Percentiles rank a stretch among this genome's conserved stretches.
phyloP scores from a whole-genome alignment of 30 jellyfish, hydroid and myxozoan species.

The Nemopilema nomurai region DNA sequence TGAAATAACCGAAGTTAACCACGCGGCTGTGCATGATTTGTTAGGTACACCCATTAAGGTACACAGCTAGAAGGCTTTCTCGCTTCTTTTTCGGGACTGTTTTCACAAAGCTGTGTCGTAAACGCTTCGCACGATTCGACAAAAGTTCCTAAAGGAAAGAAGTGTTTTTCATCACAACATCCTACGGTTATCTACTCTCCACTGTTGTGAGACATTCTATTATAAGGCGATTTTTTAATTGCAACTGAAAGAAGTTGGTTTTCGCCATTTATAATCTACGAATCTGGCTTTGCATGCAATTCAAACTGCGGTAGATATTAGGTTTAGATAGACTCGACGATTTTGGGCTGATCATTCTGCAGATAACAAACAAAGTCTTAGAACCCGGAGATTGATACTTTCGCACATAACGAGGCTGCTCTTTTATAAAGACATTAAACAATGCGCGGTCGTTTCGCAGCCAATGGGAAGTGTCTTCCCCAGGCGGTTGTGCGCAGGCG shows the following conservation, averaged over 20 bases:
- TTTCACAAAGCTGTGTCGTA: no score
- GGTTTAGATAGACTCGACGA: conserved; percentile 11
- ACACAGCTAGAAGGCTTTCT: no score
- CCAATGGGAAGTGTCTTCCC: conserved; percentile 51
- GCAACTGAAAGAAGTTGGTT: conserved; percentile 55
- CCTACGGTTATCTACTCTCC: conserved; percentile 2
- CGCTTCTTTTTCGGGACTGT: no score
- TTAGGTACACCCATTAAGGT: no score
- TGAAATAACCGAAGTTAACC: no score
- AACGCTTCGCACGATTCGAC: no score
- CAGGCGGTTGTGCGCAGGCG: conserved; percentile 32
- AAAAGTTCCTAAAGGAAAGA: not conserved
- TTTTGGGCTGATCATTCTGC: conserved; percentile 35
- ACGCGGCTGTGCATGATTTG: no score
- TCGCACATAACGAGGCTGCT: conserved; percentile 7
- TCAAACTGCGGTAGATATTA: conserved; percentile 50
- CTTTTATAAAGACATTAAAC: conserved; percentile 16
- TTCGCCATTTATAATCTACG: conserved; percentile 31
- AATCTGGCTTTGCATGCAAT: conserved; percentile 43
- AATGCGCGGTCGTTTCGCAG: conserved; percentile 53
- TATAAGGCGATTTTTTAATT: conserved; percentile 38
- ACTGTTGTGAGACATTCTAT: conserved; percentile 39
- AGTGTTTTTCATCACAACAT: not conserved
- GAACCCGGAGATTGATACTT: conserved; percentile 62
- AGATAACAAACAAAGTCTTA: conserved; percentile 26